phyloP scores from a whole-genome alignment of 2,797 vertebrate genomes.

The Hydrophis major region DNA sequence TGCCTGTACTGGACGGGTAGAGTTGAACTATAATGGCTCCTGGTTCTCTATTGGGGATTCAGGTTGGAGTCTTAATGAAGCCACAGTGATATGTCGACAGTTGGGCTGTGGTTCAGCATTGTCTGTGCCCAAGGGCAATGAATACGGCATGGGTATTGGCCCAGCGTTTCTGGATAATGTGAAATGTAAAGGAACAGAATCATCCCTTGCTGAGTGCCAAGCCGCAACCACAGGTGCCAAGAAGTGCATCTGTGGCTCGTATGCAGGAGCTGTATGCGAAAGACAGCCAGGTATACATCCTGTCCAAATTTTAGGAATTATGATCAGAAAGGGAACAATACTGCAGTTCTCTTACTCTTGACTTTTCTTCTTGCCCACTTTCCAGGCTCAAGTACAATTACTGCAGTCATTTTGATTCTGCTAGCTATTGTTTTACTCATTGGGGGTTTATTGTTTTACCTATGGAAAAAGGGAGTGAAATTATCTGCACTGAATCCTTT shows the following conservation, averaged over 20 bases:
- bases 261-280: slow-evolving; percentile 9
- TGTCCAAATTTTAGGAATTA: background rate
- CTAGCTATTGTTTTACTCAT: background rate
- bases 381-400: background rate
- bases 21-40: slow-evolving; percentile 40
- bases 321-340: background rate
- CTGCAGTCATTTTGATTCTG: slow-evolving; percentile 4
- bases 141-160: fast-evolving
- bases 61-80: slow-evolving; percentile 30
- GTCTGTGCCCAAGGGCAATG: background rate
- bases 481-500: background rate
- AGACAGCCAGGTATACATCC: slow-evolving; percentile 8
- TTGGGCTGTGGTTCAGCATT: slow-evolving; percentile 52
- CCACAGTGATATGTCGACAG: slow-evolving; percentile 54
- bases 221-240: background rate
- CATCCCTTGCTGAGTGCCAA: background rate
- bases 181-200: slow-evolving; percentile 41
- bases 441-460: background rate
- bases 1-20: slow-evolving; percentile 51
- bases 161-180: slow-evolving; percentile 17
- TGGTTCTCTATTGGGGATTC: slow-evolving; percentile 40
- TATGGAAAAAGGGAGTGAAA: background rate
- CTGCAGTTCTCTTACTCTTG: background rate
- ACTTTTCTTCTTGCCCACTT: background rate
- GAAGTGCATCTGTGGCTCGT: slow-evolving; percentile 18